A percentile compares a stretch with the other conserved stretches of the same genome.
Conservation (phyloP, 2,888 invertebrate species). For the Macrophya alboannulata region DNA sequence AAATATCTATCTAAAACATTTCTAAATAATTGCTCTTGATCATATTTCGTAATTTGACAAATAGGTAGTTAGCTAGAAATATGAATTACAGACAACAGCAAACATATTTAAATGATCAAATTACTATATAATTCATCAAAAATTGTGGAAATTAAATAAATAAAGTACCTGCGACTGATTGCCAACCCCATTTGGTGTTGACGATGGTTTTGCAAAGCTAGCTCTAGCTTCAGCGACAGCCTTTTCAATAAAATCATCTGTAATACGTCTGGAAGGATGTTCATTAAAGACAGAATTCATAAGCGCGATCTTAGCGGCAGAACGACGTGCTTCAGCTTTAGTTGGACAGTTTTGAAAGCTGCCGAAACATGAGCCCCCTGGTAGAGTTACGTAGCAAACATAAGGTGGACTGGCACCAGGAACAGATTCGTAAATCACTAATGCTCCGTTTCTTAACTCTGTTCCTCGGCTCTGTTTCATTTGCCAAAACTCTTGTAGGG, state of each 20-base stretch:
- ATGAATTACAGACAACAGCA: not conserved
- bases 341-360: conserved; percentile 98
- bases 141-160: not conserved
- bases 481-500: conserved; percentile 98
- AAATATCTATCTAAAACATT: not conserved
- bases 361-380: conserved; percentile 97
- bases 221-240: conserved; percentile 95
- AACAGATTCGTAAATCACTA: conserved; percentile 97
- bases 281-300: conserved; percentile 99
- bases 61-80: not conserved
- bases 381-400: conserved; percentile 96
- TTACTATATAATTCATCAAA: not conserved
- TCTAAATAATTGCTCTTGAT: not conserved
- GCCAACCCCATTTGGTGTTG: conserved; percentile 71
- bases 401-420: conserved; percentile 95
- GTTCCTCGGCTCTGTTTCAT: conserved; percentile 95
- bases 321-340: conserved; percentile 96
- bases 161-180: conserved; percentile 66
- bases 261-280: conserved; percentile 95
- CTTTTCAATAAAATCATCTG: conserved; percentile 96
- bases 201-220: conserved; percentile 81
- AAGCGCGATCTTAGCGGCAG: conserved; percentile 96
- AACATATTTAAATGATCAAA: not conserved
- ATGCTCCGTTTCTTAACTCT: conserved; percentile 92
- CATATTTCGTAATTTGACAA: not conserved